A percentile compares a stretch with the other conserved stretches of the same genome.
These are phyloP conservation scores for Miltochrista miniata DNA, from an alignment of 2,888 invertebrate species.

Conservation along the genomic window DNA sequence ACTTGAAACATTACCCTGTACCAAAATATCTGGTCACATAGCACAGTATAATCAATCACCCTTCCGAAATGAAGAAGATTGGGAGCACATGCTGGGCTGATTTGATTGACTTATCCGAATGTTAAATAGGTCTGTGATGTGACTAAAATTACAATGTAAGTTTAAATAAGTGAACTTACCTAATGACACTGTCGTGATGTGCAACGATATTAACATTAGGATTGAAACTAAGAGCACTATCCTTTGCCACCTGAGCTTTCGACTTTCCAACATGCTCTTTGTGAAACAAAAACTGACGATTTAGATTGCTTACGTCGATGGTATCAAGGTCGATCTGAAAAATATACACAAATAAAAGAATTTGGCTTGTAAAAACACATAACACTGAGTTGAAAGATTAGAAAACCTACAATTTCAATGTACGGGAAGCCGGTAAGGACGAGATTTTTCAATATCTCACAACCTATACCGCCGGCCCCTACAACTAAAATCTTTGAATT, in stretches of 20 bases:
- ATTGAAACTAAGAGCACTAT: slow-evolving; percentile 94
- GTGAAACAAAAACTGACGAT: slow-evolving; percentile 99
- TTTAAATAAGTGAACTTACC: slow-evolving; percentile 81
- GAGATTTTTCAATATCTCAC: slow-evolving; percentile 98
- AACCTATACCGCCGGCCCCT: slow-evolving; percentile 99
- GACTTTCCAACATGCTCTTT: slow-evolving; percentile 99
- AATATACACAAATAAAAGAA: slow-evolving; percentile 8
- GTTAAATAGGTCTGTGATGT: too few relatives aligned
- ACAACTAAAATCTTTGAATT: slow-evolving; percentile 92
- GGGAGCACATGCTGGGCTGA: too few relatives aligned
- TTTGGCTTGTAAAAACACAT: neutral
- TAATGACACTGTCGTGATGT: slow-evolving; percentile 96
- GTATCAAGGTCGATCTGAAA: slow-evolving; percentile 99
- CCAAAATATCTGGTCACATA: too few relatives aligned
- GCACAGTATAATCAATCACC: too few relatives aligned
- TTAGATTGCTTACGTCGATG: slow-evolving; percentile 99
- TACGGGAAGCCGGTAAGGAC: slow-evolving; percentile 96
- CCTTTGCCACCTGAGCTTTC: slow-evolving; percentile 95
- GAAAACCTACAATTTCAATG: slow-evolving; percentile 94
- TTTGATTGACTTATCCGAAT: too few relatives aligned
- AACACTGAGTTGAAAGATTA: slow-evolving; percentile 4
- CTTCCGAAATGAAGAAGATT: too few relatives aligned
- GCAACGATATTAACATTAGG: slow-evolving; percentile 94
- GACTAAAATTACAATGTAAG: too few relatives aligned
- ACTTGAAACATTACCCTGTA: too few relatives aligned